Base-by-base conservation (phyloP, 2,888 invertebrate genomes). In the Schizotus pectinicornis region DNA sequence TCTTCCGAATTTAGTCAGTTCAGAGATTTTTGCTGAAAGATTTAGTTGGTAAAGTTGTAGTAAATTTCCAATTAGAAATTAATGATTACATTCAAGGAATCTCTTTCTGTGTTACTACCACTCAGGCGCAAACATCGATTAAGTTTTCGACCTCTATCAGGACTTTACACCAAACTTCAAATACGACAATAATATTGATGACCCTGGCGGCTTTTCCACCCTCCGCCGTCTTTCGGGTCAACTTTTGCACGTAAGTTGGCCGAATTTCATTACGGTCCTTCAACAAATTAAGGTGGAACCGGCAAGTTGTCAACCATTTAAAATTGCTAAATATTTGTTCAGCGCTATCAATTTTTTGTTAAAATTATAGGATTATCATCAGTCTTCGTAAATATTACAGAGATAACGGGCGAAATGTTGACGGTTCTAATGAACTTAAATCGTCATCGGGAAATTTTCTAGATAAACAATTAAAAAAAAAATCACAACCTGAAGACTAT, bases 401-500 rank as follows among this genome's bases (percentile, higher is more conserved):
- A 53, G 33, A 32, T 43, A 31, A 12, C 31, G 11, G 41, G 9
- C n/a, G 22, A 22, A 22, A 22, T 22, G 22, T 22, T 22, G 22
- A 22, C 22, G 22, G 2, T 22, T 22, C 22, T 22, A 22, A 22
- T 22, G 22, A 22, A 22, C 5, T 22, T 22, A 22, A 22, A 22
- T 30, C 13, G 9, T 8, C 9, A 31, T 48, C 9, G 14, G 13
- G 9, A 31, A 11, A 39, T 30, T 39, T 7, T 31, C 22, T 38
- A 6, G 9, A 32, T 32, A 11, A 31, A 13, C 6, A 31, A 39
- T 42, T 43, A 43, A 45, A 22, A 22, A 37, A n/a, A 9, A 9
- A 62, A 84, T 83, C n/a, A n/a, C n/a, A 80, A 91, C 91, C 85
- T 91, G 91, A 75, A 90, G 83, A 49, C 86, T 86, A 73, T 90